Base-by-base conservation (phyloP, 1,140 invertebrate genomes). In the Diachasma alloeum region DNA sequence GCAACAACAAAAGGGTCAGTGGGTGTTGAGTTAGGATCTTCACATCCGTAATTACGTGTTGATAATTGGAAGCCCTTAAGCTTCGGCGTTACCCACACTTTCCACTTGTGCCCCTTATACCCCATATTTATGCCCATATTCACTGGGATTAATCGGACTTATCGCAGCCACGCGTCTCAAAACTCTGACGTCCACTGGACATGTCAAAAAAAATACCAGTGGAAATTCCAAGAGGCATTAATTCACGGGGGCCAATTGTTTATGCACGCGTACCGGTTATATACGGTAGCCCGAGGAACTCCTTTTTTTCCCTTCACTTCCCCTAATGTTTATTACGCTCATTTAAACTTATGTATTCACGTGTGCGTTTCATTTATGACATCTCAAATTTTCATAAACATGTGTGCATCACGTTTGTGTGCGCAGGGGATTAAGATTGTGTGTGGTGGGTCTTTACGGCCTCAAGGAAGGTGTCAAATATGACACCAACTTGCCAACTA, bases 401-500 rank as follows among this genome's bases (percentile, higher is more conserved):
- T 63, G 59, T 19, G 19, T n/a, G 24, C 19, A 63, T 63, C 59
- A 63, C 59, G 59, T 63, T 11, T 63, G 59, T 63, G 11, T 63
- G 24, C 24, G 4, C 4, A 6, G 4, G n/a, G 48, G 19, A 56
- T 56, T 56, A 42, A 63, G 17, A 42, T 72, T 42, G 22, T 70
- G 66, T 76, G 74, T 70, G 78, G 80, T 81, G 83, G 83, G 63
- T 46, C 53, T 68, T 46, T 83, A 79, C 81, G 78, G 81, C 81
- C 80, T 83, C 81, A 79, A 81, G 80, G 76, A 74, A 90, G 86
- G 88, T 90, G 88, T 87, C 86, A 88, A 90, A 90, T 89, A 83
- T 90, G 86, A 82, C 88, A 89, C 83, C 79, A 81, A 80, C 82
- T 79, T 82, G 88, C 84, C 87, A 90, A 90, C 87, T 90, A 89